Conservation (phyloP, 2,888 invertebrate genomes). For the Chydorus sphaericus region DNA sequence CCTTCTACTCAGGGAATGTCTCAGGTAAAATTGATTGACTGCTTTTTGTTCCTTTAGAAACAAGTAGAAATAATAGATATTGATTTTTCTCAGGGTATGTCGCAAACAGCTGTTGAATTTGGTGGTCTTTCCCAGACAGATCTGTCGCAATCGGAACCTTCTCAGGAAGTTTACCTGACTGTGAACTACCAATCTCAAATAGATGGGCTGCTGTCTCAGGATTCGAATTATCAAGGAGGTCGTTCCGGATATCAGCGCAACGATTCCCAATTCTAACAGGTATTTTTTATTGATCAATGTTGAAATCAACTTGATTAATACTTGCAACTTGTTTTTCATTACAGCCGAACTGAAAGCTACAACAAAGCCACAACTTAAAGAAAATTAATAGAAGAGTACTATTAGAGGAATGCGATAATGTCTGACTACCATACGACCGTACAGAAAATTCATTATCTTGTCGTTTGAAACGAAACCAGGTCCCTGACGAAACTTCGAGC, state of each 20-base stretch:
- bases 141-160: conserved; percentile 50
- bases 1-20: conserved; percentile 33
- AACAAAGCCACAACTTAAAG: neutral
- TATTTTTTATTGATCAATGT: neutral
- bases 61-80: neutral
- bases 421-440: conserved; percentile 1
- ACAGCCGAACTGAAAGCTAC: conserved; percentile 9
- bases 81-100: conserved; percentile 40
- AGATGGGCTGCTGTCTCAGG: conserved; percentile 87
- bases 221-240: conserved; percentile 64
- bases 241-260: conserved; percentile 30
- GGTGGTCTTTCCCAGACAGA: conserved; percentile 51
- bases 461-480: neutral
- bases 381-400: too few species aligned
- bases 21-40: conserved; percentile 23
- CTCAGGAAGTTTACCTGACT: conserved; percentile 25
- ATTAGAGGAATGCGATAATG: neutral
- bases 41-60: neutral
- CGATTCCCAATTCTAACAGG: conserved; percentile 31
- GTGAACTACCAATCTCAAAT: conserved; percentile 82
- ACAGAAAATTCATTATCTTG: conserved; percentile 2
- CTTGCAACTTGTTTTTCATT: neutral
- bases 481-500: too few species aligned
- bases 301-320: neutral
- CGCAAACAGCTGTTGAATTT: conserved; percentile 43